phyloP scores from a whole-genome alignment of 2,888 invertebrate species.

The Aleiodes alternator region DNA sequence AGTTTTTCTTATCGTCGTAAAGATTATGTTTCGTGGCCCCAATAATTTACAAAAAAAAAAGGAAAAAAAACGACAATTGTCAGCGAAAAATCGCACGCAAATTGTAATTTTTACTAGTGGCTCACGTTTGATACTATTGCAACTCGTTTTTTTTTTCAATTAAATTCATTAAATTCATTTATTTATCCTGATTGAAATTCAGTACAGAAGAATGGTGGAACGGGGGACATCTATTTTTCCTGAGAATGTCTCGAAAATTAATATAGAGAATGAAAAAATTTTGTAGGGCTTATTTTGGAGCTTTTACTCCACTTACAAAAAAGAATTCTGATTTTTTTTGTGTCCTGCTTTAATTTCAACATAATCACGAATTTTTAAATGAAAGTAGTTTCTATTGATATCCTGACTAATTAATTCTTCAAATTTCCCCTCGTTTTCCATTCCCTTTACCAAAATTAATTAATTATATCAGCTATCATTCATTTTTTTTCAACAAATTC shows the following conservation, averaged over 20 bases:
- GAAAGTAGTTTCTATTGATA: too few relatives aligned
- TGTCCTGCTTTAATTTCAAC: too few relatives aligned
- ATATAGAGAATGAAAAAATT: too few relatives aligned
- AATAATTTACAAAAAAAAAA: slow-evolving; percentile 69
- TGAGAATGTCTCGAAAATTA: neutral
- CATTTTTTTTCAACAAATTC: too few relatives aligned
- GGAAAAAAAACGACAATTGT: slow-evolving; percentile 55
- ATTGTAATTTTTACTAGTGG: slow-evolving; percentile 24
- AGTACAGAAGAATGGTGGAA: neutral
- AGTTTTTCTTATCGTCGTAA: slow-evolving; percentile 53
- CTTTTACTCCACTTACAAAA: too few relatives aligned
- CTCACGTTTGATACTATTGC: slow-evolving; percentile 32
- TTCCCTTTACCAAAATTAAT: too few relatives aligned
- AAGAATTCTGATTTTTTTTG: too few relatives aligned
- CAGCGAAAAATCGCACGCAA: neutral
- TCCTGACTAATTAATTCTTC: too few relatives aligned
- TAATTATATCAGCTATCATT: too few relatives aligned
- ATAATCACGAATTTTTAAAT: too few relatives aligned
- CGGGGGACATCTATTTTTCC: neutral
- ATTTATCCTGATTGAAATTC: slow-evolving; percentile 2
- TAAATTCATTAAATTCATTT: slow-evolving; percentile 6
- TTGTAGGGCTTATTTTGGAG: too few relatives aligned
- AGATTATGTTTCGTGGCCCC: slow-evolving; percentile 73
- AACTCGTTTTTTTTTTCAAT: slow-evolving; percentile 8
- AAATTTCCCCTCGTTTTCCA: too few relatives aligned